Evolutionary conservation across 64 coral and sea anemone species (phyloP), one percentile per base, ranked within the genome.

Genomic region (Acropora yongei): DNA sequence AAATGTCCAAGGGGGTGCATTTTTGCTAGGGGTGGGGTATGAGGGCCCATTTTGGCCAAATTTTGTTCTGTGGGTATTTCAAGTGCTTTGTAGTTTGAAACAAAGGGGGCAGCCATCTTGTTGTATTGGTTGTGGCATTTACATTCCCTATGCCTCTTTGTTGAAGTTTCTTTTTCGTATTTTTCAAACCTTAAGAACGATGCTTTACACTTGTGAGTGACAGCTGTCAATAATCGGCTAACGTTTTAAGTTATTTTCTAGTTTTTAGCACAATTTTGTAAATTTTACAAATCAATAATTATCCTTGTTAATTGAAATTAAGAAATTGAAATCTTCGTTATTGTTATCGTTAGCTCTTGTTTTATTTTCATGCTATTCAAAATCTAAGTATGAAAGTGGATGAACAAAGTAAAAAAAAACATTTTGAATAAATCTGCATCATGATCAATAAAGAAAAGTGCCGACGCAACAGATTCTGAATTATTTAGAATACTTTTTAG

Each of bases 91-190:
- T 69, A 19, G 6, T 8, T 85, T 45, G 66, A n/a, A 60, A 71
- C 53, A 78, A 82, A 43, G 66, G 17, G 13, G 92, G 87, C 78
- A 94, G 92, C 92, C 92, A 94, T 94, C 83, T 94, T 94, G 92
- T 89, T 75, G 41, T 20, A 76, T 39, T 49, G 9, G 49, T 14
- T 5, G 10, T 49, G 79, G 18, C 30, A 12, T 3, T 88, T 13
- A 63, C 43, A 63, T 71, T 48, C 8, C 18, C 49, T 10, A 47
- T 8, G 68, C 0, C 20, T 50, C 9, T 85, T 85, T 71, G 18
- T 6, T 47, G 3, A 50, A 71, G 10, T 85, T 71, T 85, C 6
- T 2, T 10, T 1, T 39, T 10, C 19, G 69, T 77, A 14, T 76
- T 69, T 69, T 41, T 78, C 8, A 3, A 10, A 48, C 9, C 8